Evolutionary conservation across 2,113 vertebrate genomes (phyloP).

Genomic region (Hypomesus transpacificus): DNA sequence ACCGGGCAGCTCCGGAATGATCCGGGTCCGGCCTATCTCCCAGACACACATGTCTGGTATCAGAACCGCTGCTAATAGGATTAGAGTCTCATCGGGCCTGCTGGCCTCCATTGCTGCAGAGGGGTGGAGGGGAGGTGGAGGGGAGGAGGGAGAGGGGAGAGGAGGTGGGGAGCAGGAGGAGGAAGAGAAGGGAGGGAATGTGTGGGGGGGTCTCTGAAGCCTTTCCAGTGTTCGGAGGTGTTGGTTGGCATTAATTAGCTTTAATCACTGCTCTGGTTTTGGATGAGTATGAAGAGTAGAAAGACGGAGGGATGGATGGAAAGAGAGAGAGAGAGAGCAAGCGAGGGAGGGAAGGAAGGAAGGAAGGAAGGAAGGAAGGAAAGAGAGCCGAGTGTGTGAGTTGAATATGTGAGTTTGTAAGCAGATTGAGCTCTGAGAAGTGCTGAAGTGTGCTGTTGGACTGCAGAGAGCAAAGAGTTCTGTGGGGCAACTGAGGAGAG

Average conservation of each 20-base stretch:
- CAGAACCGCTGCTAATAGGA: too few relatives aligned
- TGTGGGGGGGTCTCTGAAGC: background rate
- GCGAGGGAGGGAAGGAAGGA: background rate
- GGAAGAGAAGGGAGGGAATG: constrained; percentile 2
- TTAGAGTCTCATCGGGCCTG: too few relatives aligned
- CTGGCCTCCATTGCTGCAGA: background rate
- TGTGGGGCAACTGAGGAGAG: too few relatives aligned
- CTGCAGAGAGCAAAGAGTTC: too few relatives aligned
- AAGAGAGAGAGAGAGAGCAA: background rate
- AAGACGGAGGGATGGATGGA: constrained; percentile 31
- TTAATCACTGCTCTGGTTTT: background rate
- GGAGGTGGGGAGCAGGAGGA: constrained; percentile 6
- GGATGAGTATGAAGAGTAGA: too few relatives aligned
- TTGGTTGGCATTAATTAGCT: background rate
- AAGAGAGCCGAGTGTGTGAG: too few relatives aligned
- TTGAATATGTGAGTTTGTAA: too few relatives aligned
- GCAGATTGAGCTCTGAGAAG: too few relatives aligned
- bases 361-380: background rate
- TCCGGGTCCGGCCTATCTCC: too few relatives aligned
- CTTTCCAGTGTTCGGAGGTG: background rate
- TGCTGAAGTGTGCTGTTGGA: too few relatives aligned
- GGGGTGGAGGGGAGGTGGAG: background rate
- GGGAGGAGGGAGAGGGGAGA: constrained; percentile 3
- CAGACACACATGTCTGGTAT: too few relatives aligned
- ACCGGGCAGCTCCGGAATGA: too few relatives aligned